Evolutionary conservation across 53 echinoderm and acorn worm species (phyloP), one percentile per base, ranked within the genome.

Genomic region (Antedon mediterranea): DNA sequence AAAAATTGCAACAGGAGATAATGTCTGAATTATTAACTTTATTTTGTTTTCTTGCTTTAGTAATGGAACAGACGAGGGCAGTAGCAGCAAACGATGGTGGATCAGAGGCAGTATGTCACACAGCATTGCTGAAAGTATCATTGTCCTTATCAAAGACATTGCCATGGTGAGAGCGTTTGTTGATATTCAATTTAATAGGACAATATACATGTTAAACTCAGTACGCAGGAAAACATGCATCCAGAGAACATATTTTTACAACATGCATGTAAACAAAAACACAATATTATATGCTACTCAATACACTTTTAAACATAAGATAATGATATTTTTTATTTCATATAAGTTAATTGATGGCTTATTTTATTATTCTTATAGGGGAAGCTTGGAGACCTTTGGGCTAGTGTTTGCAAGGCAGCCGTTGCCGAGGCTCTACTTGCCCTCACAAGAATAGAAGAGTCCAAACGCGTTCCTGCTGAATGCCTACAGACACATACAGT

Each of bases 161-260:
- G 91, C 95, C 43, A 87, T 87, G 78, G 95, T 95, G 72, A 95
- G 89, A n/a, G n/a, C n/a, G n/a, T n/a, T n/a, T n/a, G n/a, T n/a
- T n/a, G n/a, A n/a, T n/a, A n/a, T n/a, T n/a, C n/a, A n/a, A n/a
- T n/a, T n/a, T n/a, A n/a, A n/a, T n/a, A n/a, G n/a, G n/a, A n/a
- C n/a, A n/a, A n/a, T n/a, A n/a, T n/a, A n/a, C n/a, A n/a, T n/a
- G n/a, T n/a, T n/a, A n/a, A n/a, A n/a, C n/a, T n/a, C n/a, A n/a
- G n/a, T n/a, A n/a, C n/a, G n/a, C n/a, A n/a, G n/a, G n/a, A n/a
- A n/a, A n/a, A n/a, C n/a, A n/a, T n/a, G n/a, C n/a, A n/a, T n/a
- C n/a, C n/a, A n/a, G n/a, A n/a, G n/a, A n/a, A n/a, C n/a, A n/a
- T n/a, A n/a, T n/a, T n/a, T n/a, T n/a, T n/a, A n/a, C n/a, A n/a